phyloP scores from a whole-genome alignment of 2,113 vertebrate species.

The Megaptera novaeangliae region DNA sequence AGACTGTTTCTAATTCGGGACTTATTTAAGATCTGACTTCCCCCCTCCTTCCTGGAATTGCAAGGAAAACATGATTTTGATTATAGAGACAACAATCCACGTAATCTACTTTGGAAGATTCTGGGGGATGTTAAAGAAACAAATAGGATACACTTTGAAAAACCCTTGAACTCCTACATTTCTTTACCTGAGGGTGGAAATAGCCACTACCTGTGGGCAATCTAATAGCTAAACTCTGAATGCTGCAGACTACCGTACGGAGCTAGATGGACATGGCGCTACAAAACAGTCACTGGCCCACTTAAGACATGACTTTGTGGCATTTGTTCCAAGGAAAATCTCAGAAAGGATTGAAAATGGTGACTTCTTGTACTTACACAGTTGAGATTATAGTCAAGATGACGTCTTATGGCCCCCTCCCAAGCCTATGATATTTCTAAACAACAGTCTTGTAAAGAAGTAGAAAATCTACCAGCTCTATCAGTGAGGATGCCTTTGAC shows the following conservation, averaged over 20 bases:
- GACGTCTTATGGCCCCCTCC: not conserved
- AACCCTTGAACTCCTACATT: not conserved
- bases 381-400: not conserved
- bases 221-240: not conserved
- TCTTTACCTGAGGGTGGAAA: not conserved
- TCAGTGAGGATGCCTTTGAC: not conserved
- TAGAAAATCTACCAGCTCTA: not conserved
- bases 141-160: not conserved
- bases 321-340: not conserved
- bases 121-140: not conserved
- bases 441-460: not conserved
- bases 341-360: not conserved
- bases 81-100: conserved; percentile 39
- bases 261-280: not conserved
- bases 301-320: not conserved
- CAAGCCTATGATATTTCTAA: not conserved
- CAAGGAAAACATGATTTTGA: conserved; percentile 69
- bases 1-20: conserved; percentile 70
- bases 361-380: not conserved
- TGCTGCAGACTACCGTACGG: not conserved
- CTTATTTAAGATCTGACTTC: conserved; percentile 63
- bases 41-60: conserved; percentile 67
- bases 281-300: not conserved
- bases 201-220: not conserved
- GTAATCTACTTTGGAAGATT: conserved; percentile 40